A percentile compares a stretch with the other conserved stretches of the same genome.
These are phyloP conservation scores for Protodeltote pygarga DNA, from an alignment of 2,888 invertebrate genomes.

Conservation along the genomic window DNA sequence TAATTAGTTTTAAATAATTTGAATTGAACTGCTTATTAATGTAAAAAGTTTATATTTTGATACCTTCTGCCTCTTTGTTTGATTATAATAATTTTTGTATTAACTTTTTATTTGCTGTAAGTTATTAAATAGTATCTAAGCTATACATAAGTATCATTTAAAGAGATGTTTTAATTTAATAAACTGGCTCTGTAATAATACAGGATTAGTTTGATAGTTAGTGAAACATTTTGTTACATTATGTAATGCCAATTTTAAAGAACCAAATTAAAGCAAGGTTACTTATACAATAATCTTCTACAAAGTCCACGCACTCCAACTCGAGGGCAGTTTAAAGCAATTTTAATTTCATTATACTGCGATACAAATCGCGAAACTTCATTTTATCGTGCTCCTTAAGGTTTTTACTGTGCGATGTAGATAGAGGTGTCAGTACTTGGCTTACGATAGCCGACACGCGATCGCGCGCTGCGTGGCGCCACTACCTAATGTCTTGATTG, in stretches of 20 bases:
- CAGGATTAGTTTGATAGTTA: no score
- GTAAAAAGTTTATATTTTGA: constrained; percentile 9
- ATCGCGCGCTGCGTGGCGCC: constrained; percentile 31
- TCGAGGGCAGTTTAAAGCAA: constrained; percentile 18
- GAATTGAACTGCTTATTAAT: constrained; percentile 14
- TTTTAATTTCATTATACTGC: constrained; percentile 42
- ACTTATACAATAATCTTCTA: no score
- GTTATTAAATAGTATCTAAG: no score
- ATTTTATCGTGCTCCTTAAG: no score
- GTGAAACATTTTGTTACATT: no score
- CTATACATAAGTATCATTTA: no score
- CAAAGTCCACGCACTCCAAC: constrained; percentile 3
- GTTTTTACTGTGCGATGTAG: constrained; percentile 47
- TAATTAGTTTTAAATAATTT: constrained; percentile 37
- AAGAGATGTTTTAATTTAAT: no score
- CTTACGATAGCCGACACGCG: constrained; percentile 51
- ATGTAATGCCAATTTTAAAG: no score
- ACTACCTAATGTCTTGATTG: constrained; percentile 43
- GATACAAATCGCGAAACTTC: constrained; percentile 35
- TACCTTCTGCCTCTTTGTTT: constrained; percentile 9
- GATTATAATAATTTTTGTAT: not conserved
- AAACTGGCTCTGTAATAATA: no score
- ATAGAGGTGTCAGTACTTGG: constrained; percentile 54
- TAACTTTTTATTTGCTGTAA: no score
- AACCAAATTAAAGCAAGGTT: no score